Base-by-base conservation (phyloP, 2,888 invertebrate species). In the Orchesella flavescens region DNA sequence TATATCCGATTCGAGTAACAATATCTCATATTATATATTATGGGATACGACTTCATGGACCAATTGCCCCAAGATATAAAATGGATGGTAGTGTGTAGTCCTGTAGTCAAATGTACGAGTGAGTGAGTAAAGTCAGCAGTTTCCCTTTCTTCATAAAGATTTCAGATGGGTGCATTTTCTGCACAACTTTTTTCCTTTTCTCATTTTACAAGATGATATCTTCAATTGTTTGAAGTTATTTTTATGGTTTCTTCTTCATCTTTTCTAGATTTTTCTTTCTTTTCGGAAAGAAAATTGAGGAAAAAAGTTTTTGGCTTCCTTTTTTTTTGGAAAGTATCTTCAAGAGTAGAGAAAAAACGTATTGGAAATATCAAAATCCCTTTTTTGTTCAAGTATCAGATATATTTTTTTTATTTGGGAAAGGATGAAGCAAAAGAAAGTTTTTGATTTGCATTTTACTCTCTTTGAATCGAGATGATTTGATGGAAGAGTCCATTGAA, bases 401-500 rank as follows among this genome's bases (percentile, higher is more conserved):
- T 23, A n/a, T 34, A 34, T 23, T 4, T 74, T 4, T 74, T 61
- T 55, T 34, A n/a, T 55, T 24, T 9, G 69, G 3, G 10, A 43
- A 71, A 34, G 34, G 57, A 71, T n/a, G n/a, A 71, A 43, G 53
- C 34, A 34, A 23, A 61, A 63, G 34, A 72, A 75, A 68, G 66
- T 34, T 76, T 76, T 76, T 76, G 76, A 76, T 76, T 76, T 76
- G 68, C 76, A 76, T 76, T 76, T 76, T 76, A 68, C 55, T 76
- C 57, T 57, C 19, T 76, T 76, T 66, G 76, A 68, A 76, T 63
- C 63, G 65, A n/a, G 34, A 34, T 34, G 34, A n/a, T n/a, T n/a
- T n/a, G n/a, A 34, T 34, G 34, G 34, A 34, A 34, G 34, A 34
- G 34, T 34, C 34, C 34, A 34, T 34, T 34, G 34, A 34, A 7